These are phyloP conservation scores for Hydrolagus colliei DNA, from an alignment of 2,797 vertebrate species.

Conservation along the genomic window DNA sequence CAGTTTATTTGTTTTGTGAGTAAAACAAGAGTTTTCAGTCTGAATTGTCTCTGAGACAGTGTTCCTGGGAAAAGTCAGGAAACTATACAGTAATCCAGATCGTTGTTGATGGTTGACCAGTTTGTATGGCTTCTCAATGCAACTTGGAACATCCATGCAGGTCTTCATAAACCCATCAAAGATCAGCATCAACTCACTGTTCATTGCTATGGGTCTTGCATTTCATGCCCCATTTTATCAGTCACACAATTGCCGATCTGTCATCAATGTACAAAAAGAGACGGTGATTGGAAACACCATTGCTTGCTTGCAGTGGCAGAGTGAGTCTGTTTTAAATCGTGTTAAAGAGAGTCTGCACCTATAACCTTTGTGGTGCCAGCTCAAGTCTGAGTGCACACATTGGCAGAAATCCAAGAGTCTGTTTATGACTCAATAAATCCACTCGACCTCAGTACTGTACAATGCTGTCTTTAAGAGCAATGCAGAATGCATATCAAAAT, in stretches of 20 bases:
- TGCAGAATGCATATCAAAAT: conserved; percentile 9
- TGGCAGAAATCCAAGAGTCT: neutral
- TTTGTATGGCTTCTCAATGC: no score
- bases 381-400: neutral
- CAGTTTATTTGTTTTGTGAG: no score
- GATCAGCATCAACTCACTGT: no score
- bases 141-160: no score
- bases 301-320: neutral
- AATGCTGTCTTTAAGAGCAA: neutral
- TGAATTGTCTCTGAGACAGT: no score
- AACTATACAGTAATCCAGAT: no score
- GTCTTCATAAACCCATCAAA: no score
- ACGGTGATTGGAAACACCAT: neutral
- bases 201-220: neutral
- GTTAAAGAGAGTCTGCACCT: neutral
- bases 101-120: no score
- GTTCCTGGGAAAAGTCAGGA: no score
- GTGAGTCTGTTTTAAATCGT: neutral
- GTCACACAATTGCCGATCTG: neutral
- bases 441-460: no score
- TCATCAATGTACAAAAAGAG: neutral
- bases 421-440: neutral
- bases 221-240: neutral
- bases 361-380: neutral
- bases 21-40: no score